Evolutionary conservation across 2,113 vertebrate species (phyloP), one percentile per base, ranked within the genome.

Genomic region (Murina feae): DNA sequence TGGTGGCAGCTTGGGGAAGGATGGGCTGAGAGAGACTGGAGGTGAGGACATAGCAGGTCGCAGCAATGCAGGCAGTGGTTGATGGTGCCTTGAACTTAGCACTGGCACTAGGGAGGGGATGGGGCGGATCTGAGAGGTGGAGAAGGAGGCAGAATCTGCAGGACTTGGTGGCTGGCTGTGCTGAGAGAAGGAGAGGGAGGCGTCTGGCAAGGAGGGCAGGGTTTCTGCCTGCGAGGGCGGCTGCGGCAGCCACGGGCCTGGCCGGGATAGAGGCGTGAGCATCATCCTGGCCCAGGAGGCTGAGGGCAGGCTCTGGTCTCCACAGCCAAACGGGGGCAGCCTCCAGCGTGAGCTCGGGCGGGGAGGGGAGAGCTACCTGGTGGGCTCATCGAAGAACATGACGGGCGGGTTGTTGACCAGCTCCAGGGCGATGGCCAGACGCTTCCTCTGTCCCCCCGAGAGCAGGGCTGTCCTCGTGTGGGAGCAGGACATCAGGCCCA

Each of bases 301-400:
- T 82, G 16, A 49, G 63, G 10, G 30, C 9, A 4, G 18, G 49
- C 84, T 42, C 63, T 81, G 42, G 89, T 35, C 90, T 84, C 90
- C 35, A 66, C 30, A 71, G 76, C 1, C 37, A 21, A 35, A 28
- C 69, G 58, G 80, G 55, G 3, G 6, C 30, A n/a, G 71, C 35
- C 51, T 86, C 47, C 51, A 55, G 20, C 32, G 44, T 60, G 28
- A 17, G 44, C 25, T 75, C n/a, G n/a, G 47, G 93, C 1, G 18
- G 32, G 18, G 5, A 5, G 6, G 58, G 75, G 23, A 69, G 91
- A 87, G 93, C 93, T 98, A 99, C 99, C 99, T 99, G 18, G 99
- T 99, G 95, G 99, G 99, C 97, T 99, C 99, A 25, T 99, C 99
- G 39, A 99, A 99, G 98, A 99, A 99, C 99, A 99, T 99, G 98